These are phyloP conservation scores for Hippolais icterina DNA, from an alignment of 2,113 vertebrate genomes.

Conservation along the genomic window DNA sequence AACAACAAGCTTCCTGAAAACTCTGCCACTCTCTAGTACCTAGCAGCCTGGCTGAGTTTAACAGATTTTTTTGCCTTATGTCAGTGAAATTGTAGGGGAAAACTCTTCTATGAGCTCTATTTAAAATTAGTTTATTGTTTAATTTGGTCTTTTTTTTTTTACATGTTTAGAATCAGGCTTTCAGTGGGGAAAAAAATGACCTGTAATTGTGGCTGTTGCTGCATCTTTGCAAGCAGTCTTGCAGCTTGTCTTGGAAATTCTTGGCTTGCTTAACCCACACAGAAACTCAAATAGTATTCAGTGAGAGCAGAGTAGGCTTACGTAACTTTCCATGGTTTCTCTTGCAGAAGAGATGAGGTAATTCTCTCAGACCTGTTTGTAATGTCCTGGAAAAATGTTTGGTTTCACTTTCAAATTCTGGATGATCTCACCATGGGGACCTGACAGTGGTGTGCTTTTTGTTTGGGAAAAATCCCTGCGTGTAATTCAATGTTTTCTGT, in stretches of 20 bases:
- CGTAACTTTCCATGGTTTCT: background rate
- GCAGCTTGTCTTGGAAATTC: conserved; percentile 6
- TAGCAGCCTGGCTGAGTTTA: background rate
- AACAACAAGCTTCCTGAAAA: background rate
- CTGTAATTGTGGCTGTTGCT: background rate
- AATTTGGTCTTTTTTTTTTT: background rate
- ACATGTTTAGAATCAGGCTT: background rate
- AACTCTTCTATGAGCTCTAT: background rate
- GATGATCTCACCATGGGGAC: background rate
- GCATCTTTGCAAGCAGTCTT: background rate
- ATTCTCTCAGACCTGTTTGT: background rate
- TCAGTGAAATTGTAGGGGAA: background rate
- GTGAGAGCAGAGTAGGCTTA: background rate
- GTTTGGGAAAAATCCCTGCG: background rate
- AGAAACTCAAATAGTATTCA: background rate
- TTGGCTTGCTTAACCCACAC: background rate
- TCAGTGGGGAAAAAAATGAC: background rate
- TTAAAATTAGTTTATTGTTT: background rate
- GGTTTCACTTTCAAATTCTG: conserved; percentile 3
- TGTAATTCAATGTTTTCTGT: background rate
- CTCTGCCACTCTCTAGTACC: background rate
- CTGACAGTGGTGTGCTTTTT: background rate
- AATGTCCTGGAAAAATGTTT: background rate
- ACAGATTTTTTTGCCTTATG: background rate
- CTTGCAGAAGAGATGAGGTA: background rate